These are phyloP conservation scores for Polydrusus pterygomalis DNA, from an alignment of 2,888 invertebrate species.

Conservation along the genomic window DNA sequence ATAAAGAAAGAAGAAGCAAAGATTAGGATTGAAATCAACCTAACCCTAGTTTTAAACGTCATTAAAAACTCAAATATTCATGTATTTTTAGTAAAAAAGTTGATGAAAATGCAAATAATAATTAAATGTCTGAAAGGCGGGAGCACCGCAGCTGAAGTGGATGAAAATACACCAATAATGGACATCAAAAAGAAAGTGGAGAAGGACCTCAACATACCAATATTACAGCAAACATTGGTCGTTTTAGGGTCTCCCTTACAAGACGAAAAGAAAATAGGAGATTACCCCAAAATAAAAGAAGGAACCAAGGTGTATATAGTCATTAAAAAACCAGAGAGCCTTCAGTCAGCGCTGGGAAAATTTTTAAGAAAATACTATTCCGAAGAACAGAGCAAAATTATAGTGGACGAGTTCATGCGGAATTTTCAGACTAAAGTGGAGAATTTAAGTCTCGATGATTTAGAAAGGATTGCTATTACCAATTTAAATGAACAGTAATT, in stretches of 20 bases:
- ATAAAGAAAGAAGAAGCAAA: neutral
- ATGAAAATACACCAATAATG: slow-evolving; percentile 76
- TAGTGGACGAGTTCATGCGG: slow-evolving; percentile 77
- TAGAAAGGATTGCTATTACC: slow-evolving; percentile 70
- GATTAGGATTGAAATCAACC: too few relatives aligned
- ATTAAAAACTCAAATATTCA: neutral
- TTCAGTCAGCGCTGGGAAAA: slow-evolving; percentile 76
- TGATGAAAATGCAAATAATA: slow-evolving; percentile 78
- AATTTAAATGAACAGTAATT: slow-evolving; percentile 62
- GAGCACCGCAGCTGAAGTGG: slow-evolving; percentile 80
- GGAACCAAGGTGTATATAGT: slow-evolving; percentile 84
- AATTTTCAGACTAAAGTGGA: slow-evolving; percentile 69
- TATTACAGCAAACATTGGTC: slow-evolving; percentile 81
- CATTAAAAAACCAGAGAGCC: slow-evolving; percentile 79
- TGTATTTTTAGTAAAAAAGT: neutral
- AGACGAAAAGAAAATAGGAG: slow-evolving; percentile 81
- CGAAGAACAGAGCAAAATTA: slow-evolving; percentile 78
- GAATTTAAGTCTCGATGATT: slow-evolving; percentile 70
- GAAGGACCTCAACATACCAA: slow-evolving; percentile 78
- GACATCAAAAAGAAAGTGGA: slow-evolving; percentile 83
- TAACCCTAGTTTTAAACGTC: slow-evolving; percentile 3
- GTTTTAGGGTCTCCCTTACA: slow-evolving; percentile 81
- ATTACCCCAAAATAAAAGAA: slow-evolving; percentile 83
- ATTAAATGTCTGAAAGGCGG: slow-evolving; percentile 85
- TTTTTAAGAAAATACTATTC: slow-evolving; percentile 78